Evolutionary conservation across 2,113 vertebrate species (phyloP).

Genomic region (Zapornia atra): DNA sequence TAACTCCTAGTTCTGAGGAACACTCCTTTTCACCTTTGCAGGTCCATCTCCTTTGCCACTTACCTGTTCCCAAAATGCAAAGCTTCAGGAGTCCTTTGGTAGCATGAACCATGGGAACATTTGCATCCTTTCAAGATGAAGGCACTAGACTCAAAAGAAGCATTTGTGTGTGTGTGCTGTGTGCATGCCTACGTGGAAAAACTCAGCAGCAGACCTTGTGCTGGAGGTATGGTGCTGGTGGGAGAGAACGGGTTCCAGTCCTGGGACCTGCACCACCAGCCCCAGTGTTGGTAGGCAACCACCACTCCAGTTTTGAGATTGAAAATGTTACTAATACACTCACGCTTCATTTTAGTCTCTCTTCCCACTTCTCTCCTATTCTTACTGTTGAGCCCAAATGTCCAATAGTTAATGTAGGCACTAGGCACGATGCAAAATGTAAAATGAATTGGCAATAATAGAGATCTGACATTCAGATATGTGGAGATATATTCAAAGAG

Average conservation of each 20-base stretch:
- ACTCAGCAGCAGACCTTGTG: fast-evolving
- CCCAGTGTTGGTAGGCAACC: not conserved
- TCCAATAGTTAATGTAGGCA: not conserved
- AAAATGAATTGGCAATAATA: not conserved
- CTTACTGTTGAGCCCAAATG: not conserved
- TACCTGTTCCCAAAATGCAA: constrained; percentile 15
- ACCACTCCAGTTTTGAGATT: not conserved
- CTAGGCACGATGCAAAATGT: not conserved
- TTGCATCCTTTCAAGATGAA: not conserved
- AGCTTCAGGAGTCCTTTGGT: not conserved
- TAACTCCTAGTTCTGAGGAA: not conserved
- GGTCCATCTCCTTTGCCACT: not conserved
- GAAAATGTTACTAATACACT: not conserved
- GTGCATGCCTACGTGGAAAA: not conserved
- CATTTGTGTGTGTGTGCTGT: not conserved
- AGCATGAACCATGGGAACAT: not conserved
- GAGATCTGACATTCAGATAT: not conserved
- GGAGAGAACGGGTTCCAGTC: not conserved
- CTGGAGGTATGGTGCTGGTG: not conserved
- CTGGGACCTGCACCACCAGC: not conserved
- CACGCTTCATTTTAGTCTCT: not conserved
- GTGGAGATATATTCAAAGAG: not conserved
- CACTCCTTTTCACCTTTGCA: not conserved
- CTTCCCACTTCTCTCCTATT: not conserved
- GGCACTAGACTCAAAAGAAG: not conserved